These are phyloP conservation scores for Leptogaster cylindrica DNA, from an alignment of 2,888 invertebrate species.

Conservation along the genomic window DNA sequence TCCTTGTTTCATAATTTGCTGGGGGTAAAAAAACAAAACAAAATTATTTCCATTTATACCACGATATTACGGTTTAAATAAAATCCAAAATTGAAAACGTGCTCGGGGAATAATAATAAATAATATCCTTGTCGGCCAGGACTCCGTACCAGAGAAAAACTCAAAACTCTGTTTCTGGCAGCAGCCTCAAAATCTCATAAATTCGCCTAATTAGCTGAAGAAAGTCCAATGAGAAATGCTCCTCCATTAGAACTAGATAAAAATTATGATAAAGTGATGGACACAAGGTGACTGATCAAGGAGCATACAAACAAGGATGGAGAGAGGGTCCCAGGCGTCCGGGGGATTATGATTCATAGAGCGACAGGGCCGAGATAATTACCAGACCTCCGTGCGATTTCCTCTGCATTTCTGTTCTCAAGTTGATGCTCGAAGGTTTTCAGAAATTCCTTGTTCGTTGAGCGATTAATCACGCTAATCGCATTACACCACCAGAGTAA, in stretches of 20 bases:
- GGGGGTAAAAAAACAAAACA: too few species aligned
- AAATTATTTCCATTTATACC: too few species aligned
- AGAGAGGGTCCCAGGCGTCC: too few species aligned
- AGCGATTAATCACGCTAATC: slow-evolving; percentile 36
- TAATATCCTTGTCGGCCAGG: too few species aligned
- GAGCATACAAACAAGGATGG: slow-evolving; percentile 11
- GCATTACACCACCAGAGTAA: slow-evolving; percentile 30
- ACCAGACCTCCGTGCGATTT: slow-evolving; percentile 29
- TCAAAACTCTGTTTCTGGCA: too few species aligned
- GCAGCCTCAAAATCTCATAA: slow-evolving; percentile 4
- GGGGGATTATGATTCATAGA: slow-evolving; percentile 29
- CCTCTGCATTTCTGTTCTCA: background rate
- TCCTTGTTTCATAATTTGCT: too few species aligned
- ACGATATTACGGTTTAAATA: slow-evolving; percentile 21
- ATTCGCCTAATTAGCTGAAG: slow-evolving; percentile 22
- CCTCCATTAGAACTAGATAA: slow-evolving; percentile 19
- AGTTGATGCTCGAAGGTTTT: slow-evolving; percentile 1
- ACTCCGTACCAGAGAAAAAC: too few species aligned
- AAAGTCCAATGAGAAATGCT: slow-evolving; percentile 1
- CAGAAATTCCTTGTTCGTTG: slow-evolving; percentile 7
- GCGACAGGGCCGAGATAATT: slow-evolving; percentile 13
- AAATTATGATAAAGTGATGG: slow-evolving; percentile 32
- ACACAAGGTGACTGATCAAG: slow-evolving; percentile 31
- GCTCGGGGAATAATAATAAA: background rate
- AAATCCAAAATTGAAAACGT: slow-evolving; percentile 14